Evolutionary conservation across 2,888 invertebrate genomes (phyloP), one percentile per base, ranked within the genome.

Genomic region (Mesorhabditis sp.): DNA sequence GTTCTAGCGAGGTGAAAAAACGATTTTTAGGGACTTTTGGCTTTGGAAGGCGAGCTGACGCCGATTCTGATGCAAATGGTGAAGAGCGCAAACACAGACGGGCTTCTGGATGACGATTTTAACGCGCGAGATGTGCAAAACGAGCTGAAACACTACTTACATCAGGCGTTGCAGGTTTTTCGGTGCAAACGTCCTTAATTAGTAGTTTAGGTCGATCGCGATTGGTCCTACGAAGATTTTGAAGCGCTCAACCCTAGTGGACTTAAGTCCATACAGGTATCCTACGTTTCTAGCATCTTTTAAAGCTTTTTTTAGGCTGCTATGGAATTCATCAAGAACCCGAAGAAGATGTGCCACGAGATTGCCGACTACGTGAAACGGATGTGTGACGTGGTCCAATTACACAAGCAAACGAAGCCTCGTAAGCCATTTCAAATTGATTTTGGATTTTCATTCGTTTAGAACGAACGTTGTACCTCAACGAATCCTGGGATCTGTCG

Each of bases 401-500:
- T 78, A 74, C 81, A 83, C 68, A 79, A 79, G 63, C 68, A 74
- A 65, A 79, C 76, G 62, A 78, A 72, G 45, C 75, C 74, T 4
- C 62, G 69, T 63, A 4, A 44, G 28, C 28, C 28, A 28, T 2
- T 28, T 28, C 1, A 2, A 28, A 28, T 28, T 2, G 28, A 28
- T 28, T 28, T 28, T 28, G 28, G 28, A 28, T 2, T 2, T 28
- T 28, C 28, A 68, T 6, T 3, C 13, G 50, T 69, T 58, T 67
- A 72, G 77, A 68, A 4, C 68, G 72, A 43, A 79, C 93, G 71
- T 89, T 99, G 5, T 99, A 98, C 87, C 95, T 97, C 86, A 95
- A 95, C 4, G 98, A 98, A 88, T 95, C 95, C 0, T 97, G 97
- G 97, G 97, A 98, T 85, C 88, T 98, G 74, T 94, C 98, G 92